Conservation (phyloP, 2,113 vertebrate genomes). For the Dascyllus trimaculatus region DNA sequence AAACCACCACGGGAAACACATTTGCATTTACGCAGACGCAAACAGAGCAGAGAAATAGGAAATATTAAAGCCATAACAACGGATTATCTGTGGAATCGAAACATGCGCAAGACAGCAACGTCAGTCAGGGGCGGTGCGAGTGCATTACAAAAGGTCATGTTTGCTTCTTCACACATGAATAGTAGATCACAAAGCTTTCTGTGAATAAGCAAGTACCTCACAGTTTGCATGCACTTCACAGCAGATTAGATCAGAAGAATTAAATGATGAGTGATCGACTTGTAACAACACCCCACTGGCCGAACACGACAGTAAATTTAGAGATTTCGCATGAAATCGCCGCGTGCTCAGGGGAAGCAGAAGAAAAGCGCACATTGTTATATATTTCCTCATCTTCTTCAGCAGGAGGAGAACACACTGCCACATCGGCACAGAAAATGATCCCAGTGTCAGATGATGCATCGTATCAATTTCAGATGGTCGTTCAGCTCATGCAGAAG, state of each 20-base stretch:
- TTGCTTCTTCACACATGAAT: slow-evolving; percentile 18
- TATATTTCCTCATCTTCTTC: slow-evolving; percentile 36
- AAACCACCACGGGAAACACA: background rate
- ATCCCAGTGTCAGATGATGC: slow-evolving; percentile 66
- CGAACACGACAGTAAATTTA: slow-evolving; percentile 9
- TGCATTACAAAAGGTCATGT: background rate
- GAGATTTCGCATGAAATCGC: slow-evolving; percentile 9
- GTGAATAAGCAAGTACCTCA: slow-evolving; percentile 6
- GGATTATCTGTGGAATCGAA: slow-evolving; percentile 34
- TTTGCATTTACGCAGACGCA: slow-evolving; percentile 8
- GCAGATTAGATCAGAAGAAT: slow-evolving; percentile 42
- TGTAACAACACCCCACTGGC: background rate
- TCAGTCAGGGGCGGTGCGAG: background rate
- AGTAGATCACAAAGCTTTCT: slow-evolving; percentile 25
- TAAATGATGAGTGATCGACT: slow-evolving; percentile 33
- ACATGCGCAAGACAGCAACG: slow-evolving; percentile 18
- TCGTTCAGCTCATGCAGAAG: slow-evolving; percentile 33
- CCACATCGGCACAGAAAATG: slow-evolving; percentile 34
- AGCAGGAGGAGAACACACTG: slow-evolving; percentile 16
- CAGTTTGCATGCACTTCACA: slow-evolving; percentile 22
- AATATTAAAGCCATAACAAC: slow-evolving; percentile 23
- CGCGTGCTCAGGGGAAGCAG: background rate
- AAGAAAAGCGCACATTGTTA: background rate
- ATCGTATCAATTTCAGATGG: slow-evolving; percentile 67
- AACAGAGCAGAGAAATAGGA: background rate